Evolutionary conservation across 2,888 invertebrate genomes (phyloP).

Genomic region (Monopis laevigella): DNA sequence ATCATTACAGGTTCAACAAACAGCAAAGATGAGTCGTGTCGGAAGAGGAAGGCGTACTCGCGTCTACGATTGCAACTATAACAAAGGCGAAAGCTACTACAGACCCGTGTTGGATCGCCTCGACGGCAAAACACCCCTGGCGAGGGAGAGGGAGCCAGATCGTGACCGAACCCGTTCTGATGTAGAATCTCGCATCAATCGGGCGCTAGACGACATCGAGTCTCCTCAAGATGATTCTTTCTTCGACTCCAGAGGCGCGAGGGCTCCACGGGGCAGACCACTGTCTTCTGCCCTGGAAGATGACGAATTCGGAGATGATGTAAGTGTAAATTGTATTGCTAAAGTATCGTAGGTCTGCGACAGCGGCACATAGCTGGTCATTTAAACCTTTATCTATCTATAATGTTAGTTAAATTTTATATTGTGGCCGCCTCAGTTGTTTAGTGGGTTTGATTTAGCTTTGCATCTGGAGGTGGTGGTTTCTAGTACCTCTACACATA

Average conservation of each 20-base stretch:
- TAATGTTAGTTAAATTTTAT: no score
- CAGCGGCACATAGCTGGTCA: no score
- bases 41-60: constrained; percentile 78
- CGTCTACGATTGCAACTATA: constrained; percentile 87
- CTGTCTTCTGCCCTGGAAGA: constrained; percentile 53
- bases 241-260: constrained; percentile 72
- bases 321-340: no score
- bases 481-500: no score
- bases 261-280: constrained; percentile 53
- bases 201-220: constrained; percentile 41
- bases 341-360: no score
- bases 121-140: constrained; percentile 70
- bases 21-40: constrained; percentile 44
- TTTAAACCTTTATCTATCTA: no score
- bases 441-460: no score
- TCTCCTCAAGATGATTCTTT: constrained; percentile 52
- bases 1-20: neutral
- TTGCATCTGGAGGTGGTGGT: no score
- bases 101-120: constrained; percentile 78
- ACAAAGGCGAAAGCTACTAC: constrained; percentile 86
- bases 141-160: constrained; percentile 40
- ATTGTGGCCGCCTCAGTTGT: no score
- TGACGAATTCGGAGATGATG: constrained; percentile 58
- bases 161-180: constrained; percentile 41
- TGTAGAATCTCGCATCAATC: constrained; percentile 46